phyloP scores from a whole-genome alignment of 2,888 invertebrate genomes.

The Brachylomia viminalis region DNA sequence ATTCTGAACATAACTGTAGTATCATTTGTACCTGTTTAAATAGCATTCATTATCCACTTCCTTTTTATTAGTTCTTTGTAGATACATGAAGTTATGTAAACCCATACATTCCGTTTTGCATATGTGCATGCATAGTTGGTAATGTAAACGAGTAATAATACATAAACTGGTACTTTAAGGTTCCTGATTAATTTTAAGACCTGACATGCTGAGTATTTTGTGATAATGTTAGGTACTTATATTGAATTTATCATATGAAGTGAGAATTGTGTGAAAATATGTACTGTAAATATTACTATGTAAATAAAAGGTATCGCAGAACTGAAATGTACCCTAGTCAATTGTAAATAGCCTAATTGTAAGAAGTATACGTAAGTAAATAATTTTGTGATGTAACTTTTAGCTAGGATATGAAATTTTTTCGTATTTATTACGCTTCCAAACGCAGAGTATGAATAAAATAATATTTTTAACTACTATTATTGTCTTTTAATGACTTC shows the following conservation, averaged over 20 bases:
- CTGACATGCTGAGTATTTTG: slow-evolving; percentile 79
- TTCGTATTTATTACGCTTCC: slow-evolving; percentile 91
- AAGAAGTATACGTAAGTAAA: slow-evolving; percentile 82
- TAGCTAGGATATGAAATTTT: slow-evolving; percentile 87
- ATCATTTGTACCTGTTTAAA: slow-evolving; percentile 76
- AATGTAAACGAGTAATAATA: slow-evolving; percentile 62
- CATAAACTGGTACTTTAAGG: slow-evolving; percentile 78
- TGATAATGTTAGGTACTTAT: slow-evolving; percentile 89
- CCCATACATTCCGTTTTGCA: slow-evolving; percentile 80
- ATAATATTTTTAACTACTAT: slow-evolving; percentile 88
- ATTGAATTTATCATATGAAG: slow-evolving; percentile 76
- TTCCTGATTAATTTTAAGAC: slow-evolving; percentile 82
- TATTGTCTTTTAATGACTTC: slow-evolving; percentile 76
- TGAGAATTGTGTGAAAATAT: slow-evolving; percentile 74
- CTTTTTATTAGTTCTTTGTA: slow-evolving; percentile 50
- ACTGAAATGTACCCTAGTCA: slow-evolving; percentile 91
- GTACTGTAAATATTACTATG: slow-evolving; percentile 77
- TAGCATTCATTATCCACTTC: slow-evolving; percentile 61
- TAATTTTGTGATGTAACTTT: slow-evolving; percentile 90
- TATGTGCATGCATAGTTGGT: slow-evolving; percentile 62
- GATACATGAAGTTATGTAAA: slow-evolving; percentile 63
- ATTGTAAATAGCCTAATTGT: slow-evolving; percentile 87
- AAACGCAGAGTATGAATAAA: slow-evolving; percentile 90
- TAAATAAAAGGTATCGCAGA: slow-evolving; percentile 84
- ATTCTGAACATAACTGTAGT: slow-evolving; percentile 65